Percentiles rank a stretch among this genome's conserved stretches.
phyloP scores from a whole-genome alignment of 2,888 invertebrate species.

The Amphipyra tragopoginis region DNA sequence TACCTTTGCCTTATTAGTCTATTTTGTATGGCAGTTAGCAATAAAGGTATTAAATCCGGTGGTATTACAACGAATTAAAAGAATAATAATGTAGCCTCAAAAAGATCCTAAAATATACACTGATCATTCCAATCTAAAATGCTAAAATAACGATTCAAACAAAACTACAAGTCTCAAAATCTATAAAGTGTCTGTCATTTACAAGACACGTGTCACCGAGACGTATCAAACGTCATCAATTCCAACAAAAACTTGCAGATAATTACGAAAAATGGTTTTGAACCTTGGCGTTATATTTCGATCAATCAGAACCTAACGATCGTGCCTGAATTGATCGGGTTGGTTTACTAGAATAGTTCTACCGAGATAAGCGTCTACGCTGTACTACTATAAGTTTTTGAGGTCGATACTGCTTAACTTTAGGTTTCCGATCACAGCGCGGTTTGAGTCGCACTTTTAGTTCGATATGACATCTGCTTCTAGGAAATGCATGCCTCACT shows the following conservation, averaged over 20 bases:
- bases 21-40: conserved; percentile 60
- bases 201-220: conserved; percentile 45
- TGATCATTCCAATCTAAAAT: conserved; percentile 60
- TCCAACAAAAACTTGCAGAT: conserved; percentile 20
- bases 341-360: conserved; percentile 13
- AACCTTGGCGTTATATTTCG: conserved; percentile 26
- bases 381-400: conserved; percentile 30
- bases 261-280: conserved; percentile 26
- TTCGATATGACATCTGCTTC: conserved; percentile 4
- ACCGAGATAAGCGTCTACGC: conserved; percentile 36
- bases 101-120: conserved; percentile 63
- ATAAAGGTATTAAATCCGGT: conserved; percentile 58
- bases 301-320: conserved; percentile 10
- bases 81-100: conserved; percentile 69
- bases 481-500: conserved; percentile 15
- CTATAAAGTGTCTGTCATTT: conserved; percentile 45
- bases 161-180: conserved; percentile 58
- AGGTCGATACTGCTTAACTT: conserved; percentile 39
- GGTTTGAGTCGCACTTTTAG: background rate
- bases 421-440: conserved; percentile 24
- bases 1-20: conserved; percentile 55
- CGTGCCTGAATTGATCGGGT: background rate
- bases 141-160: conserved; percentile 58
- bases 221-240: conserved; percentile 54
- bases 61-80: conserved; percentile 55